Evolutionary conservation across 2,113 vertebrate genomes (phyloP).

Genomic region (Mesembrinibis cayennensis): DNA sequence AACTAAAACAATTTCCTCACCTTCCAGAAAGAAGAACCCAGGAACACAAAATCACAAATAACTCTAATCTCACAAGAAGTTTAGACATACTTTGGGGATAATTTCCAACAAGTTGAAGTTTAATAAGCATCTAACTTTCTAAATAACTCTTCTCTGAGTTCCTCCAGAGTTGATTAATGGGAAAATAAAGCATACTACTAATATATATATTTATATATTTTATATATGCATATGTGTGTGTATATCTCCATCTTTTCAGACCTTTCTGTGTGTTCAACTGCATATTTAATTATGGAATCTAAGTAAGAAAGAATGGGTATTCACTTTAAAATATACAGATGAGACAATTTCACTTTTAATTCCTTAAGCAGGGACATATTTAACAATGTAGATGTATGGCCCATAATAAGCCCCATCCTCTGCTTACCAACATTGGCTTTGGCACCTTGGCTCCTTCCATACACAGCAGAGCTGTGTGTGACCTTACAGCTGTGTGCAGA

Average conservation of each 20-base stretch:
- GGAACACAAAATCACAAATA: not conserved
- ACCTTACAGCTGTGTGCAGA: not conserved
- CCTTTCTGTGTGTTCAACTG: not conserved
- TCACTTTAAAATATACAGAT: not conserved
- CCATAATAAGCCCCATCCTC: not conserved
- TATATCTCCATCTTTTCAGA: not conserved
- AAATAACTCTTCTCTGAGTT: not conserved
- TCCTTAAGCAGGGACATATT: not conserved
- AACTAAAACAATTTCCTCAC: not conserved
- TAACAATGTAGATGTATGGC: not conserved
- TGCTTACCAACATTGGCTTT: not conserved
- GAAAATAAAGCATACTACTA: not conserved
- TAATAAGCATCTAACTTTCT: not conserved
- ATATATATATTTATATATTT: not conserved
- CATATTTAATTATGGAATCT: not conserved
- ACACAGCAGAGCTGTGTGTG: not conserved
- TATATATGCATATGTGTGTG: fast-evolving
- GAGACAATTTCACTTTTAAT: not conserved
- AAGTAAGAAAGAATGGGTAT: not conserved
- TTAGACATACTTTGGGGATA: not conserved
- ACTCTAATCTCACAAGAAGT: not conserved
- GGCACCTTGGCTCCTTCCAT: not conserved
- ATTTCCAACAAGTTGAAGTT: not conserved
- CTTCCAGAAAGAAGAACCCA: not conserved
- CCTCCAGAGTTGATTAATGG: not conserved